Conservation (phyloP, 2,888 invertebrate species). For the Zygaena filipendulae region DNA sequence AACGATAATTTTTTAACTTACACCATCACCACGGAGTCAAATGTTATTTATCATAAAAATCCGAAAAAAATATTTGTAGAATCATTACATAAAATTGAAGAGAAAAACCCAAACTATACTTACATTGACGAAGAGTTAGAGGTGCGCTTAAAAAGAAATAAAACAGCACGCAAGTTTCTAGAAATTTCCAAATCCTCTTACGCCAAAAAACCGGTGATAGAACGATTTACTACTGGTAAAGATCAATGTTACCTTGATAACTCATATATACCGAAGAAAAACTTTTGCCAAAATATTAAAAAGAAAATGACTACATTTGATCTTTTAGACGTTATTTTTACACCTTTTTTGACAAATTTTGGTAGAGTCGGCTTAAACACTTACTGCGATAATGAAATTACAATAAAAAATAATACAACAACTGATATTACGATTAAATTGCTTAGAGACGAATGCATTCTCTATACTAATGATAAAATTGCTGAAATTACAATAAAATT, state of each 20-base stretch:
- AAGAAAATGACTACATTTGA: constrained; percentile 27
- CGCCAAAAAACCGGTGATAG: constrained; percentile 20
- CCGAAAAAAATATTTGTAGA: constrained; percentile 24
- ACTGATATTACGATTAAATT: constrained; percentile 32
- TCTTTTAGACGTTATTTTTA: constrained; percentile 33
- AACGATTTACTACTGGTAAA: constrained; percentile 26
- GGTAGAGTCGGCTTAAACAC: constrained; percentile 40
- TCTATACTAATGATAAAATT: constrained; percentile 33
- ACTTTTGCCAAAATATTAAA: constrained; percentile 29
- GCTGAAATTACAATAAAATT: constrained; percentile 25
- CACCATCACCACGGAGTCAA: constrained; percentile 27
- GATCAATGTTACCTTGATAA: constrained; percentile 26
- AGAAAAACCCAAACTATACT: constrained; percentile 32
- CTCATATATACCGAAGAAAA: constrained; percentile 14
- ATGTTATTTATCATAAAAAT: constrained; percentile 27
- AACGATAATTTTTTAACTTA: constrained; percentile 30
- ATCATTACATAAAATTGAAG: constrained; percentile 43
- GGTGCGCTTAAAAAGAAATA: constrained; percentile 22
- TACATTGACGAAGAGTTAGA: constrained; percentile 30
- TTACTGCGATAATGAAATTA: constrained; percentile 31
- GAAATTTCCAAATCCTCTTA: constrained; percentile 25
- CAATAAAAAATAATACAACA: constrained; percentile 39
- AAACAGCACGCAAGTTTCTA: constrained; percentile 27
- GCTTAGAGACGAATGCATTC: constrained; percentile 26
- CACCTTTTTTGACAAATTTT: constrained; percentile 38